Evolutionary conservation across 2,113 vertebrate genomes (phyloP), one percentile per base, ranked within the genome.

Genomic region (Aegithalos caudatus): DNA sequence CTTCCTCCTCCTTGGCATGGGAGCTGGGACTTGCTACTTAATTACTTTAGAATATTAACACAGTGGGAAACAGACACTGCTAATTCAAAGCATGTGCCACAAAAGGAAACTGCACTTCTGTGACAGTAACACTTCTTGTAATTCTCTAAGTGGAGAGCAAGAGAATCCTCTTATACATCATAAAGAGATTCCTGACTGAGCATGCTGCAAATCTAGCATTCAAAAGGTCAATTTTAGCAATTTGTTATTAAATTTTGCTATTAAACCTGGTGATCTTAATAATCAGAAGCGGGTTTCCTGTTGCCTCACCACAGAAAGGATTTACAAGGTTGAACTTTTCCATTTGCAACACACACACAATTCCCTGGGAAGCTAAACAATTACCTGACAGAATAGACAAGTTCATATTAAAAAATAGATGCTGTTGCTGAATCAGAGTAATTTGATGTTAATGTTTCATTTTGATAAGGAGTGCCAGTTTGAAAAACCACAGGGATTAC

Each of bases 361-460:
- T 90, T 90, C 76, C 85, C 92, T 58, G 31, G 91, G 84, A 95
- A 84, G 86, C 50, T 38, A 67, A 93, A 96, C 58, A 80, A 94
- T 89, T 85, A 93, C 88, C 70, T 77, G 62, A 73, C 71, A 86
- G 78, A 61, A 60, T 14, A 92, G 88, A 88, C 48, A 72, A 77
- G 40, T 70, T 89, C 50, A 83, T 60, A 61, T 77, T 77, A 91
- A 95, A 94, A 96, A 94, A 91, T 13, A 89, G 60, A 89, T 92
- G 72, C 9, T 78, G 62, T 42, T 95, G 79, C 67, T 88, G 86
- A 93, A 95, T 94, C 76, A 62, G 47, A 86, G 69, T 93, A 69
- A 94, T 92, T 77, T 61, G 29, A 93, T 70, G 77, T 47, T 94
- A 81, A 77, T 54, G 71, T 61, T 88, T 92, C 64, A 70, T 92